phyloP scores from a whole-genome alignment of 2,888 invertebrate species.

The Octonoba sinensis region DNA sequence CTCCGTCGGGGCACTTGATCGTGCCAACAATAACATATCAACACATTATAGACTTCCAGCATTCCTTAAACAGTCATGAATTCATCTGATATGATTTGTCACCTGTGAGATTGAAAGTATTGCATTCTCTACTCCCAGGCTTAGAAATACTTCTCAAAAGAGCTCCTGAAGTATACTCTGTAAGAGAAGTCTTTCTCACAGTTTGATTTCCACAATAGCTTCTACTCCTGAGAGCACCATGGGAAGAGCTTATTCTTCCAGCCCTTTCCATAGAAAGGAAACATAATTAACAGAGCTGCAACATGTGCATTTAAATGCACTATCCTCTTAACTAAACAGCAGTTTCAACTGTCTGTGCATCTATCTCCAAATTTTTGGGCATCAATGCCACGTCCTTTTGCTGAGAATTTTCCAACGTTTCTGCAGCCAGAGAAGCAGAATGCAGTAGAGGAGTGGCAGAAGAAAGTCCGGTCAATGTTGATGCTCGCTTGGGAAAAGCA shows the following conservation, averaged over 20 bases:
- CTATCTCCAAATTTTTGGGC: constrained; percentile 6
- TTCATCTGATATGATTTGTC: constrained; percentile 24
- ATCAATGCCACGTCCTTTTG: not conserved
- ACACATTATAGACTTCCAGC: no score
- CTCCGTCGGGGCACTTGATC: not conserved
- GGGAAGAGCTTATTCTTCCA: not conserved
- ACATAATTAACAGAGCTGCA: no score
- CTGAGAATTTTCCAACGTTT: constrained; percentile 3
- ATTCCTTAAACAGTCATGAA: not conserved
- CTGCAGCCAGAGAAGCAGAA: constrained; percentile 26
- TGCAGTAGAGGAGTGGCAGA: constrained; percentile 74
- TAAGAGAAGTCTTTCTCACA: no score
- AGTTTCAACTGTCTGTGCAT: constrained; percentile 37
- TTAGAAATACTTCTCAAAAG: no score
- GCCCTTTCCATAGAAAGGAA: no score
- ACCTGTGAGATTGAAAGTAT: constrained; percentile 4
- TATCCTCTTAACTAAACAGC: constrained; percentile 11
- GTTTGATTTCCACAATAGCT: no score
- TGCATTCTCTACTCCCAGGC: not conserved
- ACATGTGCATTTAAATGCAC: no score
- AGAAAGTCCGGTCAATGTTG: constrained; percentile 90
- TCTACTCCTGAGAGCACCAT: not conserved
- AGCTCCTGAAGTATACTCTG: no score
- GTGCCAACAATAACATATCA: not conserved
- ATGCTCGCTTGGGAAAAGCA: constrained; percentile 88